Evolutionary conservation across 2,888 invertebrate species (phyloP).

Genomic region (Allacma fusca): DNA sequence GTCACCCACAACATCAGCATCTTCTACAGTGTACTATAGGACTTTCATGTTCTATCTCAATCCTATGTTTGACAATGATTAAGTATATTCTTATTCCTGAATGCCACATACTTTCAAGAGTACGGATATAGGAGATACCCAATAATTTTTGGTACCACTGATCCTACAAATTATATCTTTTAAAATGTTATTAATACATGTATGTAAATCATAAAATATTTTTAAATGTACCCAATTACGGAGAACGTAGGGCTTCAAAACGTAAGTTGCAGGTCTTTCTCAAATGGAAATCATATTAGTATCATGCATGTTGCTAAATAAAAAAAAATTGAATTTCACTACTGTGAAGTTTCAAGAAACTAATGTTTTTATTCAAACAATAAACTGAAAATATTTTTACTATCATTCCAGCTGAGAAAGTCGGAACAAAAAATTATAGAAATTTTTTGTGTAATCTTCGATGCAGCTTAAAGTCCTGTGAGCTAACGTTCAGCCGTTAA

Average conservation of each 20-base stretch:
- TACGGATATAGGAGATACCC: too few relatives aligned
- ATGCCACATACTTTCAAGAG: too few relatives aligned
- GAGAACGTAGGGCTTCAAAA: neutral
- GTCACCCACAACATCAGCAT: too few relatives aligned
- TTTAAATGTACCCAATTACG: too few relatives aligned
- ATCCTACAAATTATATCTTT: too few relatives aligned
- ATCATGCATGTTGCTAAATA: neutral
- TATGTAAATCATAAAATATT: too few relatives aligned
- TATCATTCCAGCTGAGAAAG: constrained; percentile 11
- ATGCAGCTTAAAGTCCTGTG: neutral
- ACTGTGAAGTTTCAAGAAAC: neutral
- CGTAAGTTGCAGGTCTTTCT: neutral
- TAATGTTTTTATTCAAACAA: neutral
- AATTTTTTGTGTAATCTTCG: neutral
- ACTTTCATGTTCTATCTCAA: too few relatives aligned
- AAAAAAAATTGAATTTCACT: neutral
- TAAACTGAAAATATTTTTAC: constrained; percentile 2
- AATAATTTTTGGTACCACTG: too few relatives aligned
- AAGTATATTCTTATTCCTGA: too few relatives aligned
- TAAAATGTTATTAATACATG: too few relatives aligned
- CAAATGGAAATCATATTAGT: neutral
- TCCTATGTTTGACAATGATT: neutral
- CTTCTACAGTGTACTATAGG: too few relatives aligned
- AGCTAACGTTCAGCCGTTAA: constrained; percentile 1
- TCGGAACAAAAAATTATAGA: neutral